Conservation (phyloP, 2,113 vertebrate species). For the Triplophysa rosa region DNA sequence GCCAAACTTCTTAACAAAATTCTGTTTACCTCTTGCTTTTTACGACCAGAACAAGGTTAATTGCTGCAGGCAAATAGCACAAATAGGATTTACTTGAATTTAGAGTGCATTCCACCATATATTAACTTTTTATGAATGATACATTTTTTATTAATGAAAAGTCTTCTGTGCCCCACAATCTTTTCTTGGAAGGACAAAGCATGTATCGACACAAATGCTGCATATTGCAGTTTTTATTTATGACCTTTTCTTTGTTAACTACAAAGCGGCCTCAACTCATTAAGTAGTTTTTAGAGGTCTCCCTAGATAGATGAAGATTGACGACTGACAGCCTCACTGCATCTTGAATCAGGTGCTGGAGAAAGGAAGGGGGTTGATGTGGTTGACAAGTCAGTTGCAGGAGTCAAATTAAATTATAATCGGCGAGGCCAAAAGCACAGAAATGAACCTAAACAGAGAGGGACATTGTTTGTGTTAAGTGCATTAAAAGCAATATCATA, state of each 20-base stretch:
- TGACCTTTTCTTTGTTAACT: background rate
- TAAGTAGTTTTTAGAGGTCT: slow-evolving; percentile 4
- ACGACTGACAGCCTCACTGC: slow-evolving; percentile 13
- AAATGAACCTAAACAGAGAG: background rate
- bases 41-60: background rate
- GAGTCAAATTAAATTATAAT: slow-evolving; percentile 21
- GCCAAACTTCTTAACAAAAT: no score
- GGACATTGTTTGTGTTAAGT: no score
- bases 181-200: background rate
- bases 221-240: background rate
- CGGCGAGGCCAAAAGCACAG: background rate
- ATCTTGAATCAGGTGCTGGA: background rate
- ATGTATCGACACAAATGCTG: background rate
- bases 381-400: slow-evolving; percentile 11
- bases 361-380: background rate
- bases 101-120: background rate
- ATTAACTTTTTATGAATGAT: background rate
- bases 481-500: no score
- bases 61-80: no score
- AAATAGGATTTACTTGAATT: background rate
- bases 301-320: background rate
- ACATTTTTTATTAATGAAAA: background rate
- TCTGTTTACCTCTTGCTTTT: no score
- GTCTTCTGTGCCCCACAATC: background rate
- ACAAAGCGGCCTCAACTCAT: background rate